These are phyloP conservation scores for Ctenochaetus hawaiiensis DNA, from an alignment of 2,797 vertebrate species.

Conservation along the genomic window DNA sequence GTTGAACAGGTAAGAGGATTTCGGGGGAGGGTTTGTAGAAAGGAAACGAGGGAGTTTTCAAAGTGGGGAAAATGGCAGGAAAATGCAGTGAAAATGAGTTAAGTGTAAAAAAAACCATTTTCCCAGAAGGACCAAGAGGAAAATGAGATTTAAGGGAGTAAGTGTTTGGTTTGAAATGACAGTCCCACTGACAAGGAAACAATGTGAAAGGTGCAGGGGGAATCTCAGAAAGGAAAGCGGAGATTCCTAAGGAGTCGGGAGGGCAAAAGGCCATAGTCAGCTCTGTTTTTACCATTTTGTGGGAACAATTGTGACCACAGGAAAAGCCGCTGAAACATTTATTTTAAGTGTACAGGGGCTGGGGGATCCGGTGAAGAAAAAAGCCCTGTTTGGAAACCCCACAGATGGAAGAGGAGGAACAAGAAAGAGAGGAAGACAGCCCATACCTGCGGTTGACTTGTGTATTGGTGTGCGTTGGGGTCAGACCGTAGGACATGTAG, in stretches of 20 bases:
- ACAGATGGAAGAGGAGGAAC: neutral
- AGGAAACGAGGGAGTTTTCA: neutral
- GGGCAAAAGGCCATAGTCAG: conserved; percentile 11
- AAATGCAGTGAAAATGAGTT: neutral
- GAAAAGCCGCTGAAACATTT: conserved; percentile 32
- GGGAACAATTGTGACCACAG: conserved; percentile 26
- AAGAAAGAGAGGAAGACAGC: neutral
- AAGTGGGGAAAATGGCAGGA: neutral
- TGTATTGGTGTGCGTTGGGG: conserved; percentile 90
- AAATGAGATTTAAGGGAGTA: conserved; percentile 6
- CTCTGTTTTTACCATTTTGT: conserved; percentile 51
- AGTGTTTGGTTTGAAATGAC: conserved; percentile 14
- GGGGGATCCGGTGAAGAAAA: conserved; percentile 23
- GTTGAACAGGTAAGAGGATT: neutral
- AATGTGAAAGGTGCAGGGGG: conserved; percentile 41
- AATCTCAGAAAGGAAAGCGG: conserved; percentile 25
- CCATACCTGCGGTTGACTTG: conserved; percentile 94
- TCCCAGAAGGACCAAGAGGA: neutral
- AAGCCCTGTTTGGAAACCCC: conserved; percentile 34
- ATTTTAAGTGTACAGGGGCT: neutral
- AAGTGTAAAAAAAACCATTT: neutral
- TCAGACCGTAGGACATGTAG: conserved; percentile 97
- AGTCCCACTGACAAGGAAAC: conserved; percentile 30
- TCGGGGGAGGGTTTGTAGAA: neutral
- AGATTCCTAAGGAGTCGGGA: conserved; percentile 34